Conservation (phyloP, 2,797 vertebrate genomes). For the Mergus octosetaceus region DNA sequence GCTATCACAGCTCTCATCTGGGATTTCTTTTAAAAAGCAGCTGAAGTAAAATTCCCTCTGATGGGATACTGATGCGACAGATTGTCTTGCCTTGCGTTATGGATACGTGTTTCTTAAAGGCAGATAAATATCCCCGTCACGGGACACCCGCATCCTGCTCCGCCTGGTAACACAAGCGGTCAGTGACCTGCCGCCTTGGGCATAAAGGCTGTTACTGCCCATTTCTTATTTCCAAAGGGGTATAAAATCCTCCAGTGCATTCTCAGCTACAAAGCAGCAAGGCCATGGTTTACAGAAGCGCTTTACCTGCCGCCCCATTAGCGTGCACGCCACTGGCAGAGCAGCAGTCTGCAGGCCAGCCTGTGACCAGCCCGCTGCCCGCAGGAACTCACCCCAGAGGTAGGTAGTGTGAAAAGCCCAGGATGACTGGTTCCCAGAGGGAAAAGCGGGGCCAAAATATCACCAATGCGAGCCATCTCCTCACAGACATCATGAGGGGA, state of each 20-base stretch:
- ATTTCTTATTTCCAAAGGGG: constrained; percentile 33
- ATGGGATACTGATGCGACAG: not conserved
- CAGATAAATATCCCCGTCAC: constrained; percentile 2
- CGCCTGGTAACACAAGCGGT: not conserved
- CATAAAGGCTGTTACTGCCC: not conserved
- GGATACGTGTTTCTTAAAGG: not conserved
- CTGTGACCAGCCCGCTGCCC: not conserved
- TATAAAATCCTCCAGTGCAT: constrained; percentile 5
- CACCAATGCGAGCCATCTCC: not conserved
- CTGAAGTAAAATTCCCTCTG: not conserved
- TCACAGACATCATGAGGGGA: not conserved
- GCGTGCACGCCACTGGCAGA: not conserved
- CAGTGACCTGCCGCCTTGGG: constrained; percentile 9
- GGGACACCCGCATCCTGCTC: not conserved
- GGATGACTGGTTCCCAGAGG: not conserved
- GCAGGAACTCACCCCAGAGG: not conserved
- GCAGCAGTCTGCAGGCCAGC: not conserved
- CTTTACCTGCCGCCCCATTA: not conserved
- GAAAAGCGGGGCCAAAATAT: not conserved
- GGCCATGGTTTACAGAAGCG: not conserved
- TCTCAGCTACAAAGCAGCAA: constrained; percentile 5
- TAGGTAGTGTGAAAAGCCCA: not conserved
- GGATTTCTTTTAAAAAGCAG: not conserved
- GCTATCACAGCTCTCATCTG: not conserved
- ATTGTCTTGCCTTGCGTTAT: not conserved